Base-by-base conservation (phyloP, 1,140 invertebrate species). In the Leguminivora glycinivorella region DNA sequence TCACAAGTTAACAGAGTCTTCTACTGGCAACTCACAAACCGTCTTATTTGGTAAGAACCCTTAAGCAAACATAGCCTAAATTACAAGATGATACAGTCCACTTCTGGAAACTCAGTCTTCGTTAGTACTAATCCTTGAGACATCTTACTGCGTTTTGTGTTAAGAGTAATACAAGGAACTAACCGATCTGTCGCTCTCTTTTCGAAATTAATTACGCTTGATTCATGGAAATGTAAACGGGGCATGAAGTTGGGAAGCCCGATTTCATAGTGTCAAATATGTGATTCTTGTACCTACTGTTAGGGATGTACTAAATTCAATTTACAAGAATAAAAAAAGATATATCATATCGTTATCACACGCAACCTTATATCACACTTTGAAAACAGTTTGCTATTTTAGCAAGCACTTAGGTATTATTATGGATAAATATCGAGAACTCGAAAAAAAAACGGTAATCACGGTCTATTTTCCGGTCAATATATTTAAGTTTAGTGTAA, bases 81-180 rank as follows among this genome's bases (percentile, higher is more conserved):
- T 17, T 43, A 43, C 40, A 43, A 17, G 4, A n/a, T n/a, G 17
- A 43, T 43, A 43, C 1, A 7, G 40, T 43, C 6, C 5, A 43
- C 5, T 43, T 12, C 5, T 43, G n/a, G 14, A n/a, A n/a, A 43
- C 14, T n/a, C 4, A n/a, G 40, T 17, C 34, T 38, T 38, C 34
- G 10, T 38, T 38, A 0, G 34, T 38, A 38, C 34, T n/a, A 0
- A 38, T 9, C 10, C 10, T 38, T 38, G 10, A 38, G 34, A 38
- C 10, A 12, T 12, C 34, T 71, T 68, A 74, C 68, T 83, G 81
- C 81, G 52, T 22, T 52, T 52, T 52, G 47, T 22, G 47, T 22
- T 22, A 19, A 19, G 47, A 52, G 47, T 52, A 26, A 84, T 80
- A 40, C 26, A 38, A 19, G 29, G 26, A 58, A 29, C 67, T 26